Conservation (phyloP, 2,113 vertebrate species). For the Uria lomvia region DNA sequence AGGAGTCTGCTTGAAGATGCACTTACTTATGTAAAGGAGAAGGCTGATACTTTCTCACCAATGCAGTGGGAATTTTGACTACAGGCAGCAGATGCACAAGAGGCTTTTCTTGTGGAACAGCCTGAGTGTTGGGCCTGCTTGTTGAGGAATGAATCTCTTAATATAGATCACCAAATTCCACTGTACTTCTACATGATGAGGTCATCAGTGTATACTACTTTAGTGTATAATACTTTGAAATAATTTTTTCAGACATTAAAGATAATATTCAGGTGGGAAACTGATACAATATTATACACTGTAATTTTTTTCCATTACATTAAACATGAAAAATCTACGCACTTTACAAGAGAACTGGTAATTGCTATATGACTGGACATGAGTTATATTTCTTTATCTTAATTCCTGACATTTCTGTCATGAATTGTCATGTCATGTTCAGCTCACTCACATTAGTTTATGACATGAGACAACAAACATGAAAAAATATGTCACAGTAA, state of each 20-base stretch:
- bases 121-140: neutral
- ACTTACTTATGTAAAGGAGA: neutral
- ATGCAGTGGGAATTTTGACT: neutral
- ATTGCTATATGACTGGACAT: constrained; percentile 61
- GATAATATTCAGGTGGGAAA: neutral
- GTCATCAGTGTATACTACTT: neutral
- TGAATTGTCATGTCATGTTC: constrained; percentile 53
- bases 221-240: neutral
- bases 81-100: fast-evolving
- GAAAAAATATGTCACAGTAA: constrained; percentile 57
- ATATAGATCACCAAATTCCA: neutral
- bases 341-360: constrained; percentile 57
- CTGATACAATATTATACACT: neutral
- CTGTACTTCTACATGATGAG: neutral
- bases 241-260: neutral
- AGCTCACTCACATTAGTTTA: constrained; percentile 48
- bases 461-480: constrained; percentile 43
- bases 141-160: neutral
- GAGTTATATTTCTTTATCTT: constrained; percentile 61
- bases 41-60: neutral
- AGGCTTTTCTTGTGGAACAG: neutral
- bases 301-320: neutral
- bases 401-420: constrained; percentile 71
- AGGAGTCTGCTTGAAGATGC: neutral
- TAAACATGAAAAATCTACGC: constrained; percentile 10